A percentile compares a stretch with the other conserved stretches of the same genome.
phyloP scores from a whole-genome alignment of 1,140 invertebrate genomes.

The Bombus fervidus region DNA sequence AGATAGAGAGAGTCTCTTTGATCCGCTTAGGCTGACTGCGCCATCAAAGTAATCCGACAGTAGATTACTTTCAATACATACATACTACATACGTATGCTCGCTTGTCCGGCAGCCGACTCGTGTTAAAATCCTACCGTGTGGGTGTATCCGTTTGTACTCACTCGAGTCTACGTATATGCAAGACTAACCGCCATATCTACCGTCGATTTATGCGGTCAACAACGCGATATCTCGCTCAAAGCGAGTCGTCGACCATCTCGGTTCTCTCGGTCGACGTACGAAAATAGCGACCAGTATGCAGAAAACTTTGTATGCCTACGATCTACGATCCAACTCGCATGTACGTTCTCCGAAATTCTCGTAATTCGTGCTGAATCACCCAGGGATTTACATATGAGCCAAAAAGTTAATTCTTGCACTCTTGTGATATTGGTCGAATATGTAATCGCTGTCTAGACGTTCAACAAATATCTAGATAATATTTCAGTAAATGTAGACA shows the following conservation, averaged over 20 bases:
- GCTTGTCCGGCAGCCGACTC: constrained; percentile 45
- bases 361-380: constrained; percentile 21
- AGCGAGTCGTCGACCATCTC: constrained; percentile 58
- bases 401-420: constrained; percentile 24
- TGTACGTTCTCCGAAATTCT: constrained; percentile 38
- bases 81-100: constrained; percentile 49
- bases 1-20: constrained; percentile 52
- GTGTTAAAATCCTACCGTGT: constrained; percentile 43
- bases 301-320: constrained; percentile 52
- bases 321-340: constrained; percentile 1
- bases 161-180: constrained; percentile 29
- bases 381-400: constrained; percentile 24
- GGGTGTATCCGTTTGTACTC: constrained; percentile 35
- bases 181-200: constrained; percentile 53
- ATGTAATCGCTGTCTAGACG: background rate
- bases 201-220: constrained; percentile 63
- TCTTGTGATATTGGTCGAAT: background rate
- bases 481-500: no score
- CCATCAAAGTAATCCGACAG: constrained; percentile 71
- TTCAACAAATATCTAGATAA: constrained; percentile 28
- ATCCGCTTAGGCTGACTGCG: constrained; percentile 65
- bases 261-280: constrained; percentile 56
- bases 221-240: constrained; percentile 66
- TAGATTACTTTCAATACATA: constrained; percentile 69
- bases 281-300: constrained; percentile 62